Base-by-base conservation (phyloP, 2,113 vertebrate genomes). In the Rafetus swinhoei region DNA sequence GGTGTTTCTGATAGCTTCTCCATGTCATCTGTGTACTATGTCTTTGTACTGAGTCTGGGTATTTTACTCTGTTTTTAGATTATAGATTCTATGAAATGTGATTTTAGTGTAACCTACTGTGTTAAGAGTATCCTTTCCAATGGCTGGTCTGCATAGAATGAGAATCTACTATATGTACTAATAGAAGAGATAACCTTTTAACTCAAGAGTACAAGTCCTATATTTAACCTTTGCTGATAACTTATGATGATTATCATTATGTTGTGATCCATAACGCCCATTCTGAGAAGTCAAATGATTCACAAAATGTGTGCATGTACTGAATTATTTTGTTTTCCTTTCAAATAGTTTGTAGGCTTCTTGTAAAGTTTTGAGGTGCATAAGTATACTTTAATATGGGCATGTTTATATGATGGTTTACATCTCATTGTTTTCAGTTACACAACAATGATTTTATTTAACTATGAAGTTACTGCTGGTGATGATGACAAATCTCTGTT, bases 351-450 rank as follows among this genome's bases (percentile, higher is more conserved):
- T 45, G 55, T 0, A 0, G 2, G 27, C 50, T 76, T 88, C 7
- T 0, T 45, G 35, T 6, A 82, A 88, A 79, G 53, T 53, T 10
- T 14, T 80, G 12, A 90, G 35, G 3, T 32, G 57, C 2, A 55
- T 24, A 69, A 57, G 3, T 32, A 6, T 0, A 56, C 79, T 80
- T 82, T 69, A 57, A 1, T 0, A 2, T 15, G 6, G 1, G 0
- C 45, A 5, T 84, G 1, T 45, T 59, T 39, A 19, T 65, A 35
- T 86, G 13, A 25, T 69, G 85, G 65, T 86, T 69, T 39, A 35
- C 5, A 11, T 74, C 85, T 77, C 9, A 52, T 27, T 82, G 81
- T 24, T 14, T 59, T 87, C 11, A 93, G 5, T 80, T 79, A 57
- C 32, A 25, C 2, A 27, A 55, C 2, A 6, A 79, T 21, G 13